These are phyloP conservation scores for Echinometra lucunter DNA, from an alignment of 53 echinoderm and acorn worm genomes.

Conservation along the genomic window DNA sequence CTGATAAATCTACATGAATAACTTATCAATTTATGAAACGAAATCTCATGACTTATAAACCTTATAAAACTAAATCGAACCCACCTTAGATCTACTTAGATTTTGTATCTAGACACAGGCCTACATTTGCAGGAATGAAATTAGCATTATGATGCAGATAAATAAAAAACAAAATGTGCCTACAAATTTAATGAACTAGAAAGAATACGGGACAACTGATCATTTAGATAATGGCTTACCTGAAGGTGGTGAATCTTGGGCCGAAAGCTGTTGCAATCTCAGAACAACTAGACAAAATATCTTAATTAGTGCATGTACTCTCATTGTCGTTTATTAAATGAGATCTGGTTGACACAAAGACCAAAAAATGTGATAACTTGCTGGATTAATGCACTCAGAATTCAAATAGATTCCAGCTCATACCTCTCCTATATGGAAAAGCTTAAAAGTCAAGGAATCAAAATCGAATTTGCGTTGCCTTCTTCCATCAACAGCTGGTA, in stretches of 20 bases:
- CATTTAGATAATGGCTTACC: background rate
- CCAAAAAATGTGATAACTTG: background rate
- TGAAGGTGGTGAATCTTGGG: background rate
- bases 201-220: too few relatives aligned
- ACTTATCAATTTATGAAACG: too few relatives aligned
- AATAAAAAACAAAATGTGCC: too few relatives aligned
- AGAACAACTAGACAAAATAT: background rate
- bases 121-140: too few relatives aligned
- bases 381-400: background rate
- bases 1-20: too few relatives aligned
- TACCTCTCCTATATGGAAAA: background rate
- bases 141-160: too few relatives aligned
- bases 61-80: too few relatives aligned
- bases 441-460: background rate
- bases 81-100: too few relatives aligned
- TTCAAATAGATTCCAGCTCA: background rate
- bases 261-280: background rate
- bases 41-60: too few relatives aligned
- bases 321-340: background rate
- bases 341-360: background rate
- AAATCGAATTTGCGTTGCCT: background rate
- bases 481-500: background rate
- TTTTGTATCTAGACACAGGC: too few relatives aligned
- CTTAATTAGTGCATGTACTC: background rate
- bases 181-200: too few relatives aligned